Evolutionary conservation across 2,888 invertebrate genomes (phyloP).

Genomic region (Cabera pusaria): DNA sequence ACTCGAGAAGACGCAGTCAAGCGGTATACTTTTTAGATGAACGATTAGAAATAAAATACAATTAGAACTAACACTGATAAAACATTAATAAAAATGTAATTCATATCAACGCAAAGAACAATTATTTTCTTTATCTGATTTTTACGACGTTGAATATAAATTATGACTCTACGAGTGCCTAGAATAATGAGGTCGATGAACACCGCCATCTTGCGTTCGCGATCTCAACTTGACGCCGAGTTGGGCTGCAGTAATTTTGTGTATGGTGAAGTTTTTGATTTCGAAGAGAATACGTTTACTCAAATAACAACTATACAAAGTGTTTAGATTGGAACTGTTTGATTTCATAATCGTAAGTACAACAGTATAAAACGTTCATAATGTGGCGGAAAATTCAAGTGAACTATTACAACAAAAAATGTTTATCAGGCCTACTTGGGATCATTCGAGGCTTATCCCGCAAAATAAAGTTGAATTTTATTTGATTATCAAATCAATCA

Average conservation of each 20-base stretch:
- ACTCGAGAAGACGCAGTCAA: too few relatives aligned
- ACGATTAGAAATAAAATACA: too few relatives aligned
- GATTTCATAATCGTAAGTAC: slow-evolving; percentile 65
- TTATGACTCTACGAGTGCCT: too few relatives aligned
- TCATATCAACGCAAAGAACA: too few relatives aligned
- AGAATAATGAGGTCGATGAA: slow-evolving; percentile 51
- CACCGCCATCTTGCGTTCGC: slow-evolving; percentile 78
- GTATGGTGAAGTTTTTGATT: slow-evolving; percentile 42
- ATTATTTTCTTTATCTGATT: too few relatives aligned
- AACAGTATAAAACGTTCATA: slow-evolving; percentile 42
- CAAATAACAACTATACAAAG: slow-evolving; percentile 57
- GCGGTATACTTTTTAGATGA: too few relatives aligned
- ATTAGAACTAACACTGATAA: too few relatives aligned
- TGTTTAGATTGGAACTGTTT: slow-evolving; percentile 49
- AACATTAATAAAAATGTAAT: too few relatives aligned
- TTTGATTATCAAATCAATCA: slow-evolving; percentile 34
- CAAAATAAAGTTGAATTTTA: slow-evolving; percentile 9
- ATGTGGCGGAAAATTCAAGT: slow-evolving; percentile 74
- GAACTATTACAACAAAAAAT: slow-evolving; percentile 25
- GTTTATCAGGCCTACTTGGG: slow-evolving; percentile 24
- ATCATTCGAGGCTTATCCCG: slow-evolving; percentile 15
- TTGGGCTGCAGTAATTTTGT: slow-evolving; percentile 65
- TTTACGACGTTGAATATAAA: too few relatives aligned
- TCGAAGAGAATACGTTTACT: slow-evolving; percentile 55
- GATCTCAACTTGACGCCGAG: slow-evolving; percentile 66